A percentile compares a stretch with the other conserved stretches of the same genome.
Conservation (phyloP, 2,113 vertebrate genomes). For the Neodon shergylaensis region DNA sequence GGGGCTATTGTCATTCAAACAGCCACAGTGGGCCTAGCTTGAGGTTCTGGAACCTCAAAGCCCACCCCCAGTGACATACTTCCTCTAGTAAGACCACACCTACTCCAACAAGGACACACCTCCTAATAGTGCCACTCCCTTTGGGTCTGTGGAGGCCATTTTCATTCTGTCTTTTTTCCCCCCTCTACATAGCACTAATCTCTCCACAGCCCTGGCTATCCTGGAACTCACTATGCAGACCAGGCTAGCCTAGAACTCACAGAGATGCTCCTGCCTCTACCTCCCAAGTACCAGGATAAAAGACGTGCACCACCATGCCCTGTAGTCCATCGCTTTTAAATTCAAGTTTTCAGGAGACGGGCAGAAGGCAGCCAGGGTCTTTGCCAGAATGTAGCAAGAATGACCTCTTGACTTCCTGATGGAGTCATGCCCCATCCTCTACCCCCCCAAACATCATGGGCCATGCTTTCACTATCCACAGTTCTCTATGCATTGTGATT, state of each 20-base stretch:
- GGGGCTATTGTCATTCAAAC: neutral
- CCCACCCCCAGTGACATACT: neutral
- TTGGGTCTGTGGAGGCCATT: neutral
- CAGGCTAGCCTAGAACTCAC: neutral
- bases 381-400: neutral
- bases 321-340: neutral
- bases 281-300: neutral
- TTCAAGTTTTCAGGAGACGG: neutral
- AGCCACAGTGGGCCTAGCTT: neutral
- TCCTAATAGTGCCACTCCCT: neutral
- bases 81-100: neutral
- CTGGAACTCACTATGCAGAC: neutral
- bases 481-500: neutral
- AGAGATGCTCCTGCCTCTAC: neutral
- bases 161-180: neutral
- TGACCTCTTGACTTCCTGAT: neutral
- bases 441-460: too few species aligned
- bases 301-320: neutral
- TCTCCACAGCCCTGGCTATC: neutral
- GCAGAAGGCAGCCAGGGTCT: neutral
- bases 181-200: neutral
- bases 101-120: neutral
- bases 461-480: neutral
- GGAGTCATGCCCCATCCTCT: too few species aligned
- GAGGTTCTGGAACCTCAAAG: neutral